phyloP scores from a whole-genome alignment of 64 coral and sea anemone genomes.

The Actinia equina region DNA sequence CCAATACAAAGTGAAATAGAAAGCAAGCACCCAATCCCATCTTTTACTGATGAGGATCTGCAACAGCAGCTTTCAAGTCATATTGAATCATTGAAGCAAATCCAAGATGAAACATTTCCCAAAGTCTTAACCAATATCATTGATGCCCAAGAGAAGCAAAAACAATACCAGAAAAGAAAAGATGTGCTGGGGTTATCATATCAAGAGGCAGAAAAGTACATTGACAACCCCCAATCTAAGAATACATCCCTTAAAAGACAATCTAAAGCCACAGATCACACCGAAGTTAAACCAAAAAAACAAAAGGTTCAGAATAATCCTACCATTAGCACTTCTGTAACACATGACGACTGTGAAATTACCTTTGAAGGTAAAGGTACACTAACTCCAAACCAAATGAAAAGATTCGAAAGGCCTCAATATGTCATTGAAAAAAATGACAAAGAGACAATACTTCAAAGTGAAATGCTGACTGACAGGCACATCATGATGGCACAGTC shows the following conservation, averaged over 20 bases:
- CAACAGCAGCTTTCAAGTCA: background rate
- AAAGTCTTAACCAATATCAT: conserved; percentile 46
- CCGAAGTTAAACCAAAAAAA: conserved; percentile 14
- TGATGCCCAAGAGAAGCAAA: conserved; percentile 55
- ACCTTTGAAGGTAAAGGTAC: conserved; percentile 30
- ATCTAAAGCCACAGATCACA: background rate
- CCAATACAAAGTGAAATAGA: conserved; percentile 37
- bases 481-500: conserved; percentile 14
- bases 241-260: conserved; percentile 1
- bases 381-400: conserved; percentile 10
- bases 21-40: background rate
- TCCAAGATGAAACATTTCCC: conserved; percentile 27
- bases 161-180: conserved; percentile 46
- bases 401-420: conserved; percentile 7
- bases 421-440: conserved; percentile 1
- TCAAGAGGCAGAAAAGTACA: conserved; percentile 6
- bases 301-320: conserved; percentile 21
- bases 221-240: conserved; percentile 12
- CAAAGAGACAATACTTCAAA: background rate
- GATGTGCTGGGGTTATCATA: conserved; percentile 7
- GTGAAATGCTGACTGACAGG: conserved; percentile 10
- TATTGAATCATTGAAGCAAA: background rate
- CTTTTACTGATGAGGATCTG: conserved; percentile 1
- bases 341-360: conserved; percentile 35
- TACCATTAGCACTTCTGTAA: conserved; percentile 21